Evolutionary conservation across 2,888 invertebrate species (phyloP).

Genomic region (Aquatica leii): DNA sequence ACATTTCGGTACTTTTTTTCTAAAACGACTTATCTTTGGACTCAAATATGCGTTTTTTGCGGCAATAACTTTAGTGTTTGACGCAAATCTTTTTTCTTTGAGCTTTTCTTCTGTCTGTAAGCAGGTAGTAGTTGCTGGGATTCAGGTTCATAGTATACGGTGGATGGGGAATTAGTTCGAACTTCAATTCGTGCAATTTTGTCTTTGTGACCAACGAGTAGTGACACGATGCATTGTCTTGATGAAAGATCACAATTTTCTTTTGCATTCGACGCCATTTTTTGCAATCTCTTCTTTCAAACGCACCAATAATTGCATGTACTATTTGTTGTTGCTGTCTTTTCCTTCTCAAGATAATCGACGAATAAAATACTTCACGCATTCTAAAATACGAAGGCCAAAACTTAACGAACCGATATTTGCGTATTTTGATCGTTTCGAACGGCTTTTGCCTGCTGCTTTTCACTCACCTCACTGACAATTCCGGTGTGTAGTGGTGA

Average conservation of each 20-base stretch:
- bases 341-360: not conserved
- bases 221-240: slow-evolving; percentile 17
- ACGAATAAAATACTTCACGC: slow-evolving; percentile 2
- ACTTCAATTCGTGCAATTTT: slow-evolving; percentile 11
- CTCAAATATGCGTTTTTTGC: slow-evolving; percentile 20
- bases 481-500: not conserved
- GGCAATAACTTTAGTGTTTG: slow-evolving; percentile 19
- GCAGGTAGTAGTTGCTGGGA: slow-evolving; percentile 9
- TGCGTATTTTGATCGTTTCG: not conserved
- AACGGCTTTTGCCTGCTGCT: not conserved
- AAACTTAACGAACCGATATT: too few relatives aligned
- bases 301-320: not conserved
- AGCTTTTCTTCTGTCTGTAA: slow-evolving; percentile 18
- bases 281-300: slow-evolving; percentile 3
- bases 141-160: slow-evolving; percentile 10
- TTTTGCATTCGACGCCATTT: slow-evolving; percentile 18
- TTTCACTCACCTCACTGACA: not conserved
- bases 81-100: slow-evolving; percentile 14
- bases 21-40: too few relatives aligned
- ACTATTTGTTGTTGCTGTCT: not conserved
- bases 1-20: too few relatives aligned
- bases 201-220: slow-evolving; percentile 10
- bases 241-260: slow-evolving; percentile 15
- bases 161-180: not conserved
- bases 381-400: not conserved